These are phyloP conservation scores for Monochamus alternatus DNA, from an alignment of 2,888 invertebrate genomes.

Conservation along the genomic window DNA sequence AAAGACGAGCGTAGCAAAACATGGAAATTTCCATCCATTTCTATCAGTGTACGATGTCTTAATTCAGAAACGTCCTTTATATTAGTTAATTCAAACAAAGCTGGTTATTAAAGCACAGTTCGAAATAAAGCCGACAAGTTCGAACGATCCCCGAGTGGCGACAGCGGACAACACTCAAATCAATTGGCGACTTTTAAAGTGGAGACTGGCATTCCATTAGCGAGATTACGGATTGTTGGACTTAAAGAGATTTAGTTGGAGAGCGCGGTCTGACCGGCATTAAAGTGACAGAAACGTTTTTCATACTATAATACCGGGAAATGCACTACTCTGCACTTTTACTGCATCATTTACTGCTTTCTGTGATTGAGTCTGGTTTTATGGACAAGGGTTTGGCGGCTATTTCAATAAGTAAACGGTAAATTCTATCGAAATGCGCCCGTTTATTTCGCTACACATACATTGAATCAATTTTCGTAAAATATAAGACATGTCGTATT, in stretches of 20 bases:
- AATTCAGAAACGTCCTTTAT: background rate
- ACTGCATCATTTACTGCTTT: slow-evolving; percentile 38
- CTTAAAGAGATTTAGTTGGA: slow-evolving; percentile 49
- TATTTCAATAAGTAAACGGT: slow-evolving; percentile 42
- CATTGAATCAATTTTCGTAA: no score
- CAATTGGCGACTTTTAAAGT: slow-evolving; percentile 64
- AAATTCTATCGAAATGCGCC: slow-evolving; percentile 30
- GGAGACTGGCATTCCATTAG: slow-evolving; percentile 63
- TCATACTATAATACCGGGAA: slow-evolving; percentile 35
- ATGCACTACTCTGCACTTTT: slow-evolving; percentile 37
- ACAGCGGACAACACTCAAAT: slow-evolving; percentile 63
- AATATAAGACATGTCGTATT: no score
- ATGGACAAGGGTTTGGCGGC: slow-evolving; percentile 25
- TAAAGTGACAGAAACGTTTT: slow-evolving; percentile 41
- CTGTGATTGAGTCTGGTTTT: slow-evolving; percentile 33
- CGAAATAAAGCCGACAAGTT: background rate
- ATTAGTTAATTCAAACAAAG: background rate
- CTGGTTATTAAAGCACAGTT: background rate
- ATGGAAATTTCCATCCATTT: no score
- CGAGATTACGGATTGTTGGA: slow-evolving; percentile 61
- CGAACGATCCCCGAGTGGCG: slow-evolving; percentile 50
- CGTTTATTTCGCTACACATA: no score
- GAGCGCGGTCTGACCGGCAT: slow-evolving; percentile 37
- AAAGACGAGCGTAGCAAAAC: no score
- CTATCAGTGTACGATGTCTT: no score